Conservation (phyloP, 2,113 vertebrate genomes). For the Lampris megalopsis region DNA sequence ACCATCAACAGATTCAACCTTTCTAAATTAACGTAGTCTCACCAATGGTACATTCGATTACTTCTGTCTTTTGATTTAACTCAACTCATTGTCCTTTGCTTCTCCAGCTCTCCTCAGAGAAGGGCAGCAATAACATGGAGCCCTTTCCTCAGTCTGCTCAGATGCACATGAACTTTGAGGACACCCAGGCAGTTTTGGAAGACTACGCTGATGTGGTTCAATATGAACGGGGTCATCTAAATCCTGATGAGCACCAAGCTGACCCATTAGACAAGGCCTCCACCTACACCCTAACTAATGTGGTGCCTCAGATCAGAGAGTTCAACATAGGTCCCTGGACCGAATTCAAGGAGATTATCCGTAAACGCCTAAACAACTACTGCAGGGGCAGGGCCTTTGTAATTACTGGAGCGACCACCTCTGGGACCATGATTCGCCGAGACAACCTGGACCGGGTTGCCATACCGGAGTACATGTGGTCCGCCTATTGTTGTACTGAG, state of each 20-base stretch:
- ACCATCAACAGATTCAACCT: neutral
- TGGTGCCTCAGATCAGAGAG: conserved; percentile 76
- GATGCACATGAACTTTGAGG: conserved; percentile 81
- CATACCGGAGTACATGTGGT: conserved; percentile 78
- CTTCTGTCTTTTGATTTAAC: neutral
- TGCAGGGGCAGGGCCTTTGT: conserved; percentile 73
- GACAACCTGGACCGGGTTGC: conserved; percentile 73
- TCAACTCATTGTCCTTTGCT: neutral
- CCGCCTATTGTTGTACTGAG: conserved; percentile 75
- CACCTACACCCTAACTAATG: conserved; percentile 79
- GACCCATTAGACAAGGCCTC: conserved; percentile 78
- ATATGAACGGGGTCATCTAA: conserved; percentile 77
- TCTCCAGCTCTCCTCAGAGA: conserved; percentile 72
- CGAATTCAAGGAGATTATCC: conserved; percentile 75
- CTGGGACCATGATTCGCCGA: conserved; percentile 75
- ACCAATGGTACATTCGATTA: neutral
- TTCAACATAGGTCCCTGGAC: conserved; percentile 82
- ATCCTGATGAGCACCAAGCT: conserved; percentile 76
- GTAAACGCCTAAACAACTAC: conserved; percentile 80
- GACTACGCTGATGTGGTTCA: conserved; percentile 76
- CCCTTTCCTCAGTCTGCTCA: conserved; percentile 70
- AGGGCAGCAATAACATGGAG: conserved; percentile 79
- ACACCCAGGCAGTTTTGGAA: conserved; percentile 78
- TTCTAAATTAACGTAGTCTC: neutral
- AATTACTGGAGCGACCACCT: conserved; percentile 74